Evolutionary conservation across 2,797 vertebrate genomes (phyloP).

Genomic region (Aldrovandia affinis): DNA sequence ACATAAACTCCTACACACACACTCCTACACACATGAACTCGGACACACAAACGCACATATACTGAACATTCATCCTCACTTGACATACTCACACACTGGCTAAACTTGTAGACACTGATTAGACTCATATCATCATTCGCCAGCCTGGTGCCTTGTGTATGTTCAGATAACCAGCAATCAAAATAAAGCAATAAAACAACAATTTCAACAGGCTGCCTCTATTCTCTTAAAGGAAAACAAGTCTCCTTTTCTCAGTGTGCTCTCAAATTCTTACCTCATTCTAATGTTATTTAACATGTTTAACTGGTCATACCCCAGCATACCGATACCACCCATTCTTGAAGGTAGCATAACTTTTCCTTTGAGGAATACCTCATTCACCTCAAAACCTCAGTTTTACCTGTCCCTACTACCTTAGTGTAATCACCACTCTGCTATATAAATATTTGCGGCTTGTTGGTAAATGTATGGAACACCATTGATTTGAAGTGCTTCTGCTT

Average conservation of each 20-base stretch:
- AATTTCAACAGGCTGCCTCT: neutral
- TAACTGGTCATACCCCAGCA: too few relatives aligned
- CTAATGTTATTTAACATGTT: too few relatives aligned
- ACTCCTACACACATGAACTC: neutral
- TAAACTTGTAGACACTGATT: neutral
- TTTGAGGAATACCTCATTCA: too few relatives aligned
- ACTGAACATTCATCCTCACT: neutral
- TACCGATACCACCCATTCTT: too few relatives aligned
- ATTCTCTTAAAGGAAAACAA: neutral
- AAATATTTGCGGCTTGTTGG: too few relatives aligned
- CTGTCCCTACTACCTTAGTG: too few relatives aligned
- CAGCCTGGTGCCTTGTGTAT: neutral
- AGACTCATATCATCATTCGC: neutral
- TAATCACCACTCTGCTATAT: too few relatives aligned
- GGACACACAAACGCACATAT: neutral
- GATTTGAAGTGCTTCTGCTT: too few relatives aligned
- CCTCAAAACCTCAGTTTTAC: too few relatives aligned
- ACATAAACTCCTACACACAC: neutral
- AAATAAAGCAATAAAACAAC: neutral
- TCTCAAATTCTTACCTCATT: too few relatives aligned
- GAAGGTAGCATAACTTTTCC: too few relatives aligned
- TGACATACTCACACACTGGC: neutral
- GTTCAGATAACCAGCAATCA: neutral
- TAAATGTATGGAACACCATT: too few relatives aligned
- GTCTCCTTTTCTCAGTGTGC: neutral